These are phyloP conservation scores for Ostrea edulis DNA, from an alignment of 1,140 invertebrate species.

Conservation along the genomic window DNA sequence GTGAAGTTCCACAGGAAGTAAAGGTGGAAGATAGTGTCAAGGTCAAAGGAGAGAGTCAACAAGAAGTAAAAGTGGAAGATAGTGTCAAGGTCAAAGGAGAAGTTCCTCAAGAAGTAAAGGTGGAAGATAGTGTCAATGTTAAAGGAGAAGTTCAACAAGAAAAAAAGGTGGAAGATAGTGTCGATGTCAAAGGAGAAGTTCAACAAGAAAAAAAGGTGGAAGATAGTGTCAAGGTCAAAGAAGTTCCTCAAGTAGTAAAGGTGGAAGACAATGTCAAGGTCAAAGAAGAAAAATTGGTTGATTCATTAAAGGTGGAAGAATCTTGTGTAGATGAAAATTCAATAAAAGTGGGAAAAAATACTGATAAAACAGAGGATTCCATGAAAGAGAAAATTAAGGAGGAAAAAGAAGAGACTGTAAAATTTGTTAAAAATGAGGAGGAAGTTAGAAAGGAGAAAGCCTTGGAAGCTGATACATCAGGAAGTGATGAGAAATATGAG, in stretches of 20 bases:
- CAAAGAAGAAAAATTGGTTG: not conserved
- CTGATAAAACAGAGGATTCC: constrained; percentile 41
- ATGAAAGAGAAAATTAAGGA: constrained; percentile 29
- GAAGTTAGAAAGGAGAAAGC: constrained; percentile 42
- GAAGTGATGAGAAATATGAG: constrained; percentile 11
- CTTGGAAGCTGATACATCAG: not conserved
- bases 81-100: not conserved
- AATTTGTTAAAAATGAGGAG: not conserved
- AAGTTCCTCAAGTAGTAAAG: not conserved
- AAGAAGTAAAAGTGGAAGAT: not conserved
- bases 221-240: not conserved
- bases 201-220: not conserved
- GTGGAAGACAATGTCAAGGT: not conserved
- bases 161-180: not conserved
- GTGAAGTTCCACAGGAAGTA: not conserved
- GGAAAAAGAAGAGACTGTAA: constrained; percentile 9
- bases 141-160: not conserved
- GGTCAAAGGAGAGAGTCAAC: not conserved
- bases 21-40: not conserved
- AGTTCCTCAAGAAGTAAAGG: not conserved
- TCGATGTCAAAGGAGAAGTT: not conserved
- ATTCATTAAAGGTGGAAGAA: not conserved
- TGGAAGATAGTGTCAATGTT: not conserved
- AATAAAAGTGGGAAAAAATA: constrained; percentile 10
- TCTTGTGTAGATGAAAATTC: not conserved